A percentile compares a stretch with the other conserved stretches of the same genome.
Conservation (phyloP, 2,797 vertebrate genomes). For the Lepidocolaptes lacrymiger region DNA sequence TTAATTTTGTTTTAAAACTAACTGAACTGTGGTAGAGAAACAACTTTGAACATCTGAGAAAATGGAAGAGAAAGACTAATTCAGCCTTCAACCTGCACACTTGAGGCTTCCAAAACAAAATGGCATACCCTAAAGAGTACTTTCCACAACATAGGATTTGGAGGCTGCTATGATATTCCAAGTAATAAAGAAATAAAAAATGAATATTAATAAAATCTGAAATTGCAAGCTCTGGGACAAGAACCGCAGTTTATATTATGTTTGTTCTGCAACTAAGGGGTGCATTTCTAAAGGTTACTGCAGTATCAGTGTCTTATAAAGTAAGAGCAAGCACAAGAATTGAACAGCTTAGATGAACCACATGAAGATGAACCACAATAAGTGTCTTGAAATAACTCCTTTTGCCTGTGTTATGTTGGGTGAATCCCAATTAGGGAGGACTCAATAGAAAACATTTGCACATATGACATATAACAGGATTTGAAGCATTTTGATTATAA, state of each 20-base stretch:
- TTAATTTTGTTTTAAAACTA: conserved; percentile 5
- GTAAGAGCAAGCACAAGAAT: not conserved
- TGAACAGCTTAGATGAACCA: not conserved
- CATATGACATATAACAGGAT: not conserved
- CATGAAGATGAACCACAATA: not conserved
- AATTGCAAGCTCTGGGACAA: not conserved
- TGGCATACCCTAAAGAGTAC: not conserved
- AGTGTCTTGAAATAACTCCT: not conserved
- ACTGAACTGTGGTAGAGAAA: not conserved
- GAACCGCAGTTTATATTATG: not conserved
- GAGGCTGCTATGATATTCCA: not conserved
- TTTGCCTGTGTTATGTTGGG: not conserved
- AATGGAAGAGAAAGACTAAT: not conserved
- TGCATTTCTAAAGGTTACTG: not conserved
- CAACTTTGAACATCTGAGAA: not conserved
- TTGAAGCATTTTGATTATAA: not conserved
- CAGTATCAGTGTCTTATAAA: not conserved
- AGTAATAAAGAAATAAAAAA: not conserved
- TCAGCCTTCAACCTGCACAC: not conserved
- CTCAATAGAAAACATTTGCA: not conserved
- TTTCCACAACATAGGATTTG: not conserved
- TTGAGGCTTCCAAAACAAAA: not conserved
- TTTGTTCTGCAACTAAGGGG: not conserved
- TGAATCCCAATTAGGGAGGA: not conserved
- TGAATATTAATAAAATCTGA: not conserved